phyloP scores from a whole-genome alignment of 2,888 invertebrate genomes.

The Empis livida region DNA sequence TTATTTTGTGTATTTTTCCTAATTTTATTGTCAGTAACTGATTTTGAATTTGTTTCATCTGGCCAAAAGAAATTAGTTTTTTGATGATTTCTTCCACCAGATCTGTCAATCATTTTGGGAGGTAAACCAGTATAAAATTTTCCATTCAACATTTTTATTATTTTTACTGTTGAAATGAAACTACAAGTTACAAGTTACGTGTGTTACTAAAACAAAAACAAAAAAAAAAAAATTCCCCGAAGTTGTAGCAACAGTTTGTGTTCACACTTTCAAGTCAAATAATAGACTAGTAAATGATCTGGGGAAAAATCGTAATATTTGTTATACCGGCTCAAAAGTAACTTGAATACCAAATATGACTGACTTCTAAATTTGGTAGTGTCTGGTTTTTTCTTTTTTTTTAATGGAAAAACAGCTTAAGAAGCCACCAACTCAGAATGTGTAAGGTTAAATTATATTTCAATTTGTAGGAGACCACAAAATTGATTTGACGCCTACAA shows the following conservation, averaged over 20 bases:
- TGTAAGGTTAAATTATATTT: too few relatives aligned
- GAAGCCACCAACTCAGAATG: too few relatives aligned
- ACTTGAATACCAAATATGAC: too few relatives aligned
- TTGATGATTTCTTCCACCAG: constrained; percentile 24
- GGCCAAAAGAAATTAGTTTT: constrained; percentile 36
- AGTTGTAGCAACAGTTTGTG: too few relatives aligned
- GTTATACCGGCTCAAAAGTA: too few relatives aligned
- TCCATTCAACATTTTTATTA: constrained; percentile 29
- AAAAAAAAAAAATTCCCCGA: neutral
- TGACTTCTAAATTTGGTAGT: neutral
- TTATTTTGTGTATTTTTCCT: constrained; percentile 15
- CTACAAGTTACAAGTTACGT: too few relatives aligned
- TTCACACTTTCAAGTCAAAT: too few relatives aligned
- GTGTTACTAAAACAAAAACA: neutral
- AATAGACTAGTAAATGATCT: too few relatives aligned
- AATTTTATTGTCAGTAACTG: constrained; percentile 21
- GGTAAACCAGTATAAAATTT: constrained; percentile 35
- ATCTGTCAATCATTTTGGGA: constrained; percentile 30
- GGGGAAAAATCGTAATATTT: too few relatives aligned
- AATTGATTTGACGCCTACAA: too few relatives aligned
- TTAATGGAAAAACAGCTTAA: neutral
- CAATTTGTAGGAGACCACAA: too few relatives aligned
- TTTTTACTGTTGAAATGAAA: neutral
- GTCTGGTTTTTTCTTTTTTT: neutral
- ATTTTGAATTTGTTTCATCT: constrained; percentile 27